Base-by-base conservation (phyloP, 2,797 vertebrate species). In the Varecia variegata region DNA sequence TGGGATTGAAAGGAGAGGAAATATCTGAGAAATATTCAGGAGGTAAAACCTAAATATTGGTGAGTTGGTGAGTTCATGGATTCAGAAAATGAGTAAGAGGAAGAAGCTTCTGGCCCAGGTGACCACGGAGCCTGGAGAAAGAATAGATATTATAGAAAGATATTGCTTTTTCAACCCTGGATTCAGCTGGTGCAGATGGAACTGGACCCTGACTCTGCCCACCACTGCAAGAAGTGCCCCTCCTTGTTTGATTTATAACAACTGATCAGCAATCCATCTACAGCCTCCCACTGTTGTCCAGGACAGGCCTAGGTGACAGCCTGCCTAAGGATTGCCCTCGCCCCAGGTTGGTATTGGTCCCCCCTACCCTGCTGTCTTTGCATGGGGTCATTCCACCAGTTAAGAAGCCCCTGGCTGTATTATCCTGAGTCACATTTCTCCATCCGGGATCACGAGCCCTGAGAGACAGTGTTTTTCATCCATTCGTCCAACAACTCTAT, bases 271-370 rank as follows among this genome's bases (percentile, higher is more conserved):
- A 50, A 11, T 18, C n/a, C 17, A 7, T 54, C 43, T n/a, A 13
- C 0, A 0, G 45, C 23, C 50, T 65, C 21, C 2, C 23, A 5
- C 17, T 4, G 18, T 50, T 47, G 40, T 38, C 23, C 8, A 45
- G 56, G 52, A n/a, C 9, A 45, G 38, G 58, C 38, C 52, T 3
- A 25, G 60, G 18, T 3, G 35, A 58, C 32, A 30, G 0, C 32
- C 40, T 65, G n/a, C 14, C 45, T 47, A 12, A 38, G 76, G n/a
- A 38, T 21, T 12, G 12, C 3, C 27, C 27, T 45, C 5, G 0
- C 50, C 4, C 50, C n/a, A 56, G 43, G 2, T 10, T 62, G n/a
- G 65, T 52, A 7, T 10, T 40, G 40, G 56, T 4, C 15, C 17
- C 17, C 45, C 32, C 10, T 47, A 32, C 30, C 11, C 17, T 67